phyloP scores from a whole-genome alignment of 2,113 vertebrate species.

The Gnathonemus longibarbis region DNA sequence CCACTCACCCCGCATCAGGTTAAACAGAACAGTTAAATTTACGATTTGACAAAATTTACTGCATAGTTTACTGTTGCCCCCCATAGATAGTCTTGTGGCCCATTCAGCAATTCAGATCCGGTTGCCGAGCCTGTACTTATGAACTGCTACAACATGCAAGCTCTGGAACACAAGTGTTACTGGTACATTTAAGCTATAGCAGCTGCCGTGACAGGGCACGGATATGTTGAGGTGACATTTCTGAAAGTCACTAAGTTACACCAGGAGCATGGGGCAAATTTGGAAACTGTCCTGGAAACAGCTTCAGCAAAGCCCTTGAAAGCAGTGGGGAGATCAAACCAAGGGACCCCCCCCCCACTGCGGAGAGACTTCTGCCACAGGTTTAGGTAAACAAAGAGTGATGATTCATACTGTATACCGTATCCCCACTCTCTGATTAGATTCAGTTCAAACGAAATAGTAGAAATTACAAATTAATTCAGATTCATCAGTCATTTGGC shows the following conservation, averaged over 20 bases:
- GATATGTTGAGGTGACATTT: not conserved
- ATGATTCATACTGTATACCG: not conserved
- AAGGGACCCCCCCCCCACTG: not conserved
- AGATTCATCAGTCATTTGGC: not conserved
- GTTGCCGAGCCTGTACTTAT: not conserved
- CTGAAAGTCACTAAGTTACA: not conserved
- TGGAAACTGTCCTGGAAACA: not conserved
- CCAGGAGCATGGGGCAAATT: not conserved
- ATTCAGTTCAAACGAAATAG: not conserved
- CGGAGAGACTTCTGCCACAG: not conserved
- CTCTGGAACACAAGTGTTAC: not conserved
- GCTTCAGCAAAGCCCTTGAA: not conserved
- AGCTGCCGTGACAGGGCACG: not conserved
- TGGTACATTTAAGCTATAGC: not conserved
- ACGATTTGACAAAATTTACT: not conserved
- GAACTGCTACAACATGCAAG: not conserved
- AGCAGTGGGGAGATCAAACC: not conserved
- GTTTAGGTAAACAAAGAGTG: not conserved
- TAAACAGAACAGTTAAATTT: not conserved
- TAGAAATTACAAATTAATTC: not conserved
- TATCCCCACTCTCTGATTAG: not conserved
- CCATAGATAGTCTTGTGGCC: not conserved
- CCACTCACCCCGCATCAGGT: not conserved
- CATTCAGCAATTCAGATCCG: not conserved
- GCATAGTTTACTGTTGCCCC: not conserved